phyloP scores from a whole-genome alignment of 2,113 vertebrate genomes.

The Hippocampus barbouri region DNA sequence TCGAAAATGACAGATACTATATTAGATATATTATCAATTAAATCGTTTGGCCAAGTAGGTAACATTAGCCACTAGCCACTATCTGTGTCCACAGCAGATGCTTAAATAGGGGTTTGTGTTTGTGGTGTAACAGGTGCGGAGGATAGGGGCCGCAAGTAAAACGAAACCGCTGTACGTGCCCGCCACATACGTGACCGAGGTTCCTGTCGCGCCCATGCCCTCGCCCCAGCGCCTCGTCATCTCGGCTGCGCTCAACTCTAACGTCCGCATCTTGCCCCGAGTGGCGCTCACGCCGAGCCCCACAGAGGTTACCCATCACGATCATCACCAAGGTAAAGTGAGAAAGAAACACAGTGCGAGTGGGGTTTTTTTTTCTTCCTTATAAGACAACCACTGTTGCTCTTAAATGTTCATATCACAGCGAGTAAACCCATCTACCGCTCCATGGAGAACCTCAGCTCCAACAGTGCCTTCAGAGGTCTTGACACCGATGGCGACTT shows the following conservation, averaged over 20 bases:
- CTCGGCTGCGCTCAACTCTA: conserved; percentile 47
- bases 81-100: background rate
- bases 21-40: too few relatives aligned
- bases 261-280: conserved; percentile 37
- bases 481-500: conserved; percentile 6
- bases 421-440: conserved; percentile 59
- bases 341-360: background rate
- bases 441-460: conserved; percentile 77
- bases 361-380: background rate
- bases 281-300: conserved; percentile 47
- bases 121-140: conserved; percentile 62
- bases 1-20: too few relatives aligned
- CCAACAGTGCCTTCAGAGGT: conserved; percentile 57
- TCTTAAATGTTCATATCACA: conserved; percentile 21
- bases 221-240: conserved; percentile 43
- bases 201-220: conserved; percentile 57
- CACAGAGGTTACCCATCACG: conserved; percentile 11
- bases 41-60: too few relatives aligned
- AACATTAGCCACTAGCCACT: background rate
- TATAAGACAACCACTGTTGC: background rate
- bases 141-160: conserved; percentile 70
- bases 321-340: conserved; percentile 55
- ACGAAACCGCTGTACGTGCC: conserved; percentile 83
- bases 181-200: conserved; percentile 79
- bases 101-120: background rate